Base-by-base conservation (phyloP, 2,797 vertebrate species). In the Eutrigla gurnardus region DNA sequence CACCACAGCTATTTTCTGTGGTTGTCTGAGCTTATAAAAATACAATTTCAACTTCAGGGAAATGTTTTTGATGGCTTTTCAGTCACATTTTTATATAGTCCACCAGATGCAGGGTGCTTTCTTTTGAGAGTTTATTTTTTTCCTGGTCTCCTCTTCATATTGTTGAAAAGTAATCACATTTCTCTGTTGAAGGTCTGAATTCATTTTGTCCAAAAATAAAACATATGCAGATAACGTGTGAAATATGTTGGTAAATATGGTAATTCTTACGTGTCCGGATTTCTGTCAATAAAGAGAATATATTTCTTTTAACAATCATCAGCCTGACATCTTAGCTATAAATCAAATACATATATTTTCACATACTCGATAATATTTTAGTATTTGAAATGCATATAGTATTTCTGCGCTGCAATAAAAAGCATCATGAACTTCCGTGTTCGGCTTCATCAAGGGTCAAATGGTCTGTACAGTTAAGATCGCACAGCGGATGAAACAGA, bases 11-110 rank as follows among this genome's bases (percentile, higher is more conserved):
- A 92, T 93, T 92, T 84, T 87, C 80, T 88, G 75, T 89, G 92
- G 86, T 90, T 93, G 91, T 91, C 87, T 90, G 86, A 86, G 86
- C 89, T 93, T 89, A 89, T 91, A 89, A 83, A 89, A 91, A 93
- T 91, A 86, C 86, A 91, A 89, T 91, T 91, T 90, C 67, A 86
- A 91, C 88, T 91, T 90, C 65, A 86, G 88, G 82, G 71, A 89
- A 93, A 90, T 90, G 74, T 90, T 91, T 90, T 91, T 84, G 87
- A 89, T 91, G 82, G 82, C 78, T 90, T 92, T 80, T 90, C 78
- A 74, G 63, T 82, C 85, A 86, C 79, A 81, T 87, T 88, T 85
- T 83, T 75, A 86, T 80, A 87, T 69, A 80, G 77, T 87, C 82
- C 77, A 73, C 68, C 74, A 80, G 64, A 85, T 80, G 80, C 70